These are phyloP conservation scores for Ophion costatus DNA, from an alignment of 2,888 invertebrate species.

Conservation along the genomic window DNA sequence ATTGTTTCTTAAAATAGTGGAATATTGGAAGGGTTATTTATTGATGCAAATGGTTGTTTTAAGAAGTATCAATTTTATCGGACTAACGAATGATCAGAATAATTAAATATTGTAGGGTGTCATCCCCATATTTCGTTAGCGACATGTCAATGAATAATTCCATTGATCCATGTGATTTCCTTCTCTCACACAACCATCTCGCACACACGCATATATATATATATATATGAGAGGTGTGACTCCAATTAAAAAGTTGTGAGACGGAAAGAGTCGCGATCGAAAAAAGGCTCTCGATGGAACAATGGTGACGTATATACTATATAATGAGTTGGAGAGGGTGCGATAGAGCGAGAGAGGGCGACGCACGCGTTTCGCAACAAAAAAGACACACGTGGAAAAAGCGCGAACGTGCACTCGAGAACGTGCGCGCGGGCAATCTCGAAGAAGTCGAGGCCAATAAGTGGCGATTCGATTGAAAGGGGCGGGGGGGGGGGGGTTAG, in stretches of 20 bases:
- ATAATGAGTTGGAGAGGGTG: background rate
- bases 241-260: background rate
- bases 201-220: background rate
- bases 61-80: too few species aligned
- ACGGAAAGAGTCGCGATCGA: background rate
- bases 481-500: background rate
- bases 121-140: too few species aligned
- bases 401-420: constrained; percentile 53
- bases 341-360: background rate
- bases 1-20: too few species aligned
- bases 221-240: background rate
- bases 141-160: too few species aligned
- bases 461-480: constrained; percentile 59
- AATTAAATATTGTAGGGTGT: too few species aligned
- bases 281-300: background rate
- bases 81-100: too few species aligned
- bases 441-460: constrained; percentile 55
- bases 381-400: constrained; percentile 11
- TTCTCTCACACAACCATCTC: too few species aligned
- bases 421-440: constrained; percentile 57
- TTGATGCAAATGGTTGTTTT: too few species aligned
- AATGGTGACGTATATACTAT: background rate
- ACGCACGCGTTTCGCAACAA: constrained; percentile 36
- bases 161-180: too few species aligned
- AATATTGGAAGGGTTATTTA: too few species aligned